Percentiles rank a stretch among this genome's conserved stretches.
Evolutionary conservation across 2,113 vertebrate genomes (phyloP).

Genomic region (Gasterosteus aculeatus): DNA sequence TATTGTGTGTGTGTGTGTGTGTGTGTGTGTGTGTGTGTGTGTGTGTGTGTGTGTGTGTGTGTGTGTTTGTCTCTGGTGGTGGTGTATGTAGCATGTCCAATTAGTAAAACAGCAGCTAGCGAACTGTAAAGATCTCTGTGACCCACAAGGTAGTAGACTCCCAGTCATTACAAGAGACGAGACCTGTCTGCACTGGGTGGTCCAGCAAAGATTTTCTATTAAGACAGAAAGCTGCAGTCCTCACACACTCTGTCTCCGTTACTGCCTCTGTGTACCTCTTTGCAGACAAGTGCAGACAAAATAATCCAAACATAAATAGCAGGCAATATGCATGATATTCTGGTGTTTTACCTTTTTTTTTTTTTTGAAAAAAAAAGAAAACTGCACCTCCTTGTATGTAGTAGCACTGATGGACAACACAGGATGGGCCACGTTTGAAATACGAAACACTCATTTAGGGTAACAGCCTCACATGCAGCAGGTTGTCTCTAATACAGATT

Average conservation of each 20-base stretch:
- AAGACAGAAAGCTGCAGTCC: slow-evolving; percentile 41
- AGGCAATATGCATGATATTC: background rate
- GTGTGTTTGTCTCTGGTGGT: slow-evolving; percentile 10
- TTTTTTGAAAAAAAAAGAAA: background rate
- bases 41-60: background rate
- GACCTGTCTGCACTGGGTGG: slow-evolving; percentile 39
- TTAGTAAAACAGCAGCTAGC: slow-evolving; percentile 55
- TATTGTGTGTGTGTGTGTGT: slow-evolving; percentile 11
- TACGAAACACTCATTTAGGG: background rate
- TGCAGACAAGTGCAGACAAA: no score
- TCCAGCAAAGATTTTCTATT: slow-evolving; percentile 36
- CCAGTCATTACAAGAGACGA: slow-evolving; percentile 49
- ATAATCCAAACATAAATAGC: no score
- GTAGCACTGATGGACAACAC: background rate
- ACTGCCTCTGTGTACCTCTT: background rate
- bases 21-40: background rate
- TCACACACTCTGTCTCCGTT: slow-evolving; percentile 3
- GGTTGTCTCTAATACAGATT: background rate
- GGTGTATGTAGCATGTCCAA: slow-evolving; percentile 46
- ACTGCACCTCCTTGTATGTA: background rate
- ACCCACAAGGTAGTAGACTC: slow-evolving; percentile 34
- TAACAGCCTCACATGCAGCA: background rate
- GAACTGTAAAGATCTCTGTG: slow-evolving; percentile 43
- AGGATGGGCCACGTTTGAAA: background rate
- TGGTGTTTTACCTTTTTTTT: background rate